Evolutionary conservation across 2,113 vertebrate species (phyloP), one percentile per base, ranked within the genome.

Genomic region (Pterocles gutturalis): DNA sequence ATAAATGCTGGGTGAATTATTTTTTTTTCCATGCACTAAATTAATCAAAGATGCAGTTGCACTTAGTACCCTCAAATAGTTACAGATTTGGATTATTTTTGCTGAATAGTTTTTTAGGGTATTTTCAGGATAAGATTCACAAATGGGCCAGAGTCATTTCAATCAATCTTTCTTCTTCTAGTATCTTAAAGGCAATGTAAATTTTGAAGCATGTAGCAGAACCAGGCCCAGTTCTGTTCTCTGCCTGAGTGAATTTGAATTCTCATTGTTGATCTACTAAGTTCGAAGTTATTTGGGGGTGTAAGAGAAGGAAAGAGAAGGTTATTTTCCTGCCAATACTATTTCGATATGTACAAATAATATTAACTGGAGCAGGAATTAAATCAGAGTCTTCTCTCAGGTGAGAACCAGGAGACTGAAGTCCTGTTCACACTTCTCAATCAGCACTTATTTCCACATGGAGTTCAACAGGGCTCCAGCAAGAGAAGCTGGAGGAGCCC

Each of bases 311-410:
- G 38, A n/a, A 87, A 83, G 62, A 89, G 55, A 57, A 89, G 45
- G 85, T 82, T 71, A 46, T 57, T 79, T 91, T 90, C 53, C 62
- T 79, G 48, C 33, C 73, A 85, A 53, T 69, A 36, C 34, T 85
- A 38, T 75, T 92, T 79, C 70, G 89, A 34, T 91, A 86, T 25
- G 38, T 78, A 78, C 77, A 94, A 96, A 95, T 71, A 89, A 78
- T 51, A 79, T 87, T 78, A 92, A 55, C 43, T 64, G 54, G 51
- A 92, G 67, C 2, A 8, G 65, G 64, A 92, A 96, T 91, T 95
- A 73, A 79, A 95, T 95, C 64, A 88, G 57, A 49, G 29, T 45
- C 36, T 80, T 67, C 71, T 83, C 64, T 89, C 60, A 73, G 65
- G 83, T 62, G 65, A 67, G 69, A 86, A 89, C 7, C 17, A 70